Evolutionary conservation across 2,113 vertebrate species (phyloP).

Genomic region (Ageneiosus marmoratus): DNA sequence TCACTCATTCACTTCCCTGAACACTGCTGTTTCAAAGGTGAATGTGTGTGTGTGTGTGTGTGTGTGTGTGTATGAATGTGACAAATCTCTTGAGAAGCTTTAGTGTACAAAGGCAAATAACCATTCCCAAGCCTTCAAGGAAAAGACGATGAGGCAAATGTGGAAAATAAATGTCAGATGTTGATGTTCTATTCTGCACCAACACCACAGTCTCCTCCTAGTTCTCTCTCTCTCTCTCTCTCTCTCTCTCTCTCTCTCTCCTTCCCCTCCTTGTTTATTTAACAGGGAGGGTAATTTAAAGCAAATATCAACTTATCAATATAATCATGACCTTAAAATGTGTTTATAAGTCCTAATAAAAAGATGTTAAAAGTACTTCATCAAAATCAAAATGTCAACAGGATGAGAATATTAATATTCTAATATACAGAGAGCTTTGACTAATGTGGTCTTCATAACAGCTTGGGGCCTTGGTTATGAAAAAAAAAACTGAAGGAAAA

Average conservation of each 20-base stretch:
- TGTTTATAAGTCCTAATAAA: neutral
- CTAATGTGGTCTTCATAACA: constrained; percentile 10
- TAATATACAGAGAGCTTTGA: constrained; percentile 14
- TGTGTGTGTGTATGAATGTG: constrained; percentile 50
- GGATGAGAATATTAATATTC: neutral
- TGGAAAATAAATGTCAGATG: constrained; percentile 14
- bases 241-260: neutral
- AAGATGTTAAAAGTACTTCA: neutral
- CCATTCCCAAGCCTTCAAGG: constrained; percentile 1
- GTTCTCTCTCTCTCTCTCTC: neutral
- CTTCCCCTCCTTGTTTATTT: neutral
- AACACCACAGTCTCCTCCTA: neutral
- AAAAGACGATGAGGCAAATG: neutral
- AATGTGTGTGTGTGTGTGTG: constrained; percentile 56
- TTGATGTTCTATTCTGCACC: neutral
- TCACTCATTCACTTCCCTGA: neutral
- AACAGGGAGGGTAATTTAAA: neutral
- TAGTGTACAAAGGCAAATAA: neutral
- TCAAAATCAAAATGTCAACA: neutral
- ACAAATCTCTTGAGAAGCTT: constrained; percentile 14
- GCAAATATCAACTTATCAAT: neutral
- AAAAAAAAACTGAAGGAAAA: neutral
- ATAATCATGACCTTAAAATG: neutral
- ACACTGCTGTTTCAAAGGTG: neutral
- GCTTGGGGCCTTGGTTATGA: neutral